Evolutionary conservation across 2,797 vertebrate species (phyloP), one percentile per base, ranked within the genome.

Genomic region (Urophycis tenuis): DNA sequence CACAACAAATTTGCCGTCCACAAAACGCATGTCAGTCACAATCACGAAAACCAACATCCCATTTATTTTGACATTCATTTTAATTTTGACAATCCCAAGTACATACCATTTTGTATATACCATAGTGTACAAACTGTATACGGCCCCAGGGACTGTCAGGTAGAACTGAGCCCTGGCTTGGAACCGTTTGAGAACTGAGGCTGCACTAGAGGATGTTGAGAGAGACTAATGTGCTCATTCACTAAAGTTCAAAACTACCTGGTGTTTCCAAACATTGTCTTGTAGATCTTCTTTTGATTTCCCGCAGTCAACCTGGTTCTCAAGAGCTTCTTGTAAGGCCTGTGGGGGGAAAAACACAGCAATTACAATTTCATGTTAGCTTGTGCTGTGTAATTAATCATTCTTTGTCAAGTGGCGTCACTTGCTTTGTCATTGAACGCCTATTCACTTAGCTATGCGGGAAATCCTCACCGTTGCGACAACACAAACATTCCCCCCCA

Each of bases 211-310:
- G 1, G 35, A 5, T 3, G n/a, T 64, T 69, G n/a, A 31, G 15
- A 15, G 7, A 53, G 75, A 12, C n/a, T n/a, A 22, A 67, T 32
- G 64, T 41, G 17, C 39, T 15, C 67, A 14, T 3, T 5, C 74
- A 22, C 0, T 17, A 74, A 60, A 36, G 31, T 22, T 33, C 15
- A 53, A 31, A 31, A 83, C 77, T 45, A 92, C 92, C 89, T 93
- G 92, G 33, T 90, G 86, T 74, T 87, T 91, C 91, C 90, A 92
- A 73, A 92, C 0, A 1, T 90, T 84, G 5, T 81, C 81, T 60
- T 79, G 82, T 70, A 25, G 60, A 30, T 67, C 9, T 29, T 67
- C 60, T 67, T 25, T 67, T n/a, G 84, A 83, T 73, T 85, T 85
- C 17, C 39, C 41, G 11, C 34, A 35, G 70, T 7, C 35, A 30